phyloP scores from a whole-genome alignment of 2,888 invertebrate genomes.

The Cabera pusaria region DNA sequence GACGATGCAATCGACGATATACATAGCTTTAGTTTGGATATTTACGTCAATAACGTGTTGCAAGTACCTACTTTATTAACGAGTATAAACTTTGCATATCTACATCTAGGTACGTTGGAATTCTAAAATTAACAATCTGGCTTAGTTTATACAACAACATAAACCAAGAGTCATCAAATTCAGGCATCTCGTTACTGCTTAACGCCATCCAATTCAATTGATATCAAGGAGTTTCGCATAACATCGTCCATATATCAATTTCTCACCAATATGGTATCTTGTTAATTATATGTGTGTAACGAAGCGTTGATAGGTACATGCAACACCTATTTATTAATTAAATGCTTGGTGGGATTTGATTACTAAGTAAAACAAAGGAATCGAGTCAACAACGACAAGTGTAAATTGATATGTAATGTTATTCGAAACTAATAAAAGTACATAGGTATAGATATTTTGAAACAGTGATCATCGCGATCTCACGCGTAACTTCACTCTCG shows the following conservation, averaged over 20 bases:
- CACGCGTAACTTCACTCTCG: too few species aligned
- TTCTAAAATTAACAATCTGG: conserved; percentile 14
- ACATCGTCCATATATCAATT: conserved; percentile 15
- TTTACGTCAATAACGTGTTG: too few species aligned
- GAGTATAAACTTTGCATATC: too few species aligned
- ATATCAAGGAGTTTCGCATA: conserved; percentile 18
- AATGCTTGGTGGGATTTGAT: not conserved
- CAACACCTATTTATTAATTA: conserved; percentile 13
- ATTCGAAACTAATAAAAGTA: too few species aligned
- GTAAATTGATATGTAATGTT: too few species aligned
- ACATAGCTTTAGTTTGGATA: too few species aligned
- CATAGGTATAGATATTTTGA: too few species aligned
- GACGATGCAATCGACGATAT: too few species aligned
- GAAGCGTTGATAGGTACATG: conserved; percentile 1
- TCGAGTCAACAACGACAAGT: too few species aligned
- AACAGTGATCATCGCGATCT: too few species aligned
- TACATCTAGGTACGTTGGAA: conserved; percentile 7
- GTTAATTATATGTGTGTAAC: not conserved
- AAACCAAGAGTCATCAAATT: conserved; percentile 22
- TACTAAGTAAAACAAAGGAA: too few species aligned
- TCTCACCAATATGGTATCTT: conserved; percentile 10
- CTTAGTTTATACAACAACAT: conserved; percentile 19
- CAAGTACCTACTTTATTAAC: too few species aligned
- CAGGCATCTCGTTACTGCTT: conserved; percentile 20
- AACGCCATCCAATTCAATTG: conserved; percentile 15